Base-by-base conservation (phyloP, 2,888 invertebrate genomes). In the Drosophila infuscata region DNA sequence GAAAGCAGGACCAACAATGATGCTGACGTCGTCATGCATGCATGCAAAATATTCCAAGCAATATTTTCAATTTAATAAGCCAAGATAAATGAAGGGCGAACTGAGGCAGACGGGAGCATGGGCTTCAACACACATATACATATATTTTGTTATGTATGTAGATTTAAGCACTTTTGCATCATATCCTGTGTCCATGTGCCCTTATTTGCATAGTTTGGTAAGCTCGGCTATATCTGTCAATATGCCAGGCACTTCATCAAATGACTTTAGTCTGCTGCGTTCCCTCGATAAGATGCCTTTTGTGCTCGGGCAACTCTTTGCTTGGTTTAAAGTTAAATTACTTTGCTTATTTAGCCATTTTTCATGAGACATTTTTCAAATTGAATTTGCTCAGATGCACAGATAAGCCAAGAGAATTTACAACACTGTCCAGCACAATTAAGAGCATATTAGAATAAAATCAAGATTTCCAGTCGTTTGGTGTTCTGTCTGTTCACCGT, bases 61-160 rank as follows among this genome's bases (percentile, higher is more conserved):
- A 87, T 88, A 89, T 90, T 90, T 88, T 88, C 90, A 88, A 88
- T 88, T 88, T 88, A 89, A 90, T 89, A 90, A 90, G 90, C 88
- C 80, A 88, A 88, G 83, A 87, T 87, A 88, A 90, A 90, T 90
- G 89, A 84, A 82, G 73, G 46, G 63, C 53, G 43, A 62, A 65
- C 53, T 17, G 46, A 35, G 61, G 46, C 30, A 29, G 51, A 35
- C 41, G 36, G 41, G 33, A 20, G 58, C 30, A 65, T 53, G 48
- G 30, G 4, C n/a, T 17, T 38, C 33, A 38, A 32, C 32, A 36
- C n/a, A 25, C 20, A 25, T 25, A 64, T 66, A 66, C 63, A 66
- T 61, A 59, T 49, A 64, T 54, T 20, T 51, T 63, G 57, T 49
- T 53, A 79, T 70, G 70, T 49, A 70, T 70, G 70, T 49, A 70